Base-by-base conservation (phyloP, 2,797 vertebrate species). In the Scomberomorus guttatus region DNA sequence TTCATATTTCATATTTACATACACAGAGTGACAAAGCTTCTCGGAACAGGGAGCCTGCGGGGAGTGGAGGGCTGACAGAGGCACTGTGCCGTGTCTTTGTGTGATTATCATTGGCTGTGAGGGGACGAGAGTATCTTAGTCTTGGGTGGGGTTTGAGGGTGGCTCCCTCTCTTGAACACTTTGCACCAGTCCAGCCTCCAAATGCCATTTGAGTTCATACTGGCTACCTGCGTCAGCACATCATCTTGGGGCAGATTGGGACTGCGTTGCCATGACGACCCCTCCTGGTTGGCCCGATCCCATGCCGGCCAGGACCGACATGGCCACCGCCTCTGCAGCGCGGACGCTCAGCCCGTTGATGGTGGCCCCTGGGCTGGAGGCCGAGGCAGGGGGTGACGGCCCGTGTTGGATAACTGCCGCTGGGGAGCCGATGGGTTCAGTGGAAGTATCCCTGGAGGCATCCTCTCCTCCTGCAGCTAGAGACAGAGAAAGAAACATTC, bases 171-270 rank as follows among this genome's bases (percentile, higher is more conserved):
- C 79, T 86, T 82, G 65, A 83, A 85, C 76, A 75, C 69, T 87
- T 86, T 89, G 81, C 87, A 84, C 82, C 75, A 80, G 84, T 91
- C 80, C 76, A 48, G 83, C 87, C 80, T 92, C 81, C 72, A 34
- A 87, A 85, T 70, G 76, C 81, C 89, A 72, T 77, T 84, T 27
- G 4, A 89, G 94, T 94, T 90, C 82, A 76, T 81, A 75, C 82
- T 64, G 90, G 88, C 78, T 78, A 69, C 83, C 88, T 66, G 73
- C 64, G 44, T 81, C 85, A 77, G 89, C 87, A 82, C 93, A 98
- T 99, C 97, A 98, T 99, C 98, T 99, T 84, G 95, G 96, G 2
- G 96, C 94, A 81, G 97, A 95, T 91, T 97, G 98, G 0, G 97
- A 96, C 87, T 97, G 98, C 94, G 96, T 95, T 0, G 95, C 76